Base-by-base conservation (phyloP, 2,888 invertebrate genomes). In the Endotricha flammealis region DNA sequence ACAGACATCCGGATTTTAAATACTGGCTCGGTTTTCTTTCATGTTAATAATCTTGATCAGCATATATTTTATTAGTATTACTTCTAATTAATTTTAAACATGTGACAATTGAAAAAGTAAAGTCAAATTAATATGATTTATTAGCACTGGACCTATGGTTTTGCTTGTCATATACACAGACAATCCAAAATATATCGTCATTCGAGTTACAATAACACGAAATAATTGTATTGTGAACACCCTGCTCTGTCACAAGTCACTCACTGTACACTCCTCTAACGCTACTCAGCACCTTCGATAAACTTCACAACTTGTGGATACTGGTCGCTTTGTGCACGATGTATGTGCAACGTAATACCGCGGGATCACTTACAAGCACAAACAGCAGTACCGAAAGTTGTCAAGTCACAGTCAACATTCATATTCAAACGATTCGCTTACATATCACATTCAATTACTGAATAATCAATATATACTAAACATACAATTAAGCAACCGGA, bases 11-110 rank as follows among this genome's bases (percentile, higher is more conserved):
- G 73, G 80, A 71, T 75, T 76, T 79, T 75, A 77, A 80, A 80
- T 82, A 85, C 78, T 86, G 85, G 85, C 85, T 86, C 85, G 85
- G 85, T 69, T 81, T 66, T 73, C 57, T 69, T 72, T 64, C 66
- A 72, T 67, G 58, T 66, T 64, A 54, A 65, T 65, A 66, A 64
- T 64, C 58, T 62, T 56, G 59, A 53, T 42, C 48, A 52, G 33
- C 27, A 42, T 50, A 57, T 55, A 55, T 48, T 27, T 33, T 40
- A 35, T 33, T 41, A 36, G 12, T n/a, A n/a, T 38, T 42, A 41
- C 25, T 36, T 42, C 28, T 38, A 32, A 37, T 35, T 29, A 34
- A 32, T 34, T 33, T 36, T 29, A 42, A 32, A 32, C 17, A 11
- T 24, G 9, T 35, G 38, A 36, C 38, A 29, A 14, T 38, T 6